phyloP scores from a whole-genome alignment of 2,113 vertebrate species.

The Myrmophylax atrothorax region DNA sequence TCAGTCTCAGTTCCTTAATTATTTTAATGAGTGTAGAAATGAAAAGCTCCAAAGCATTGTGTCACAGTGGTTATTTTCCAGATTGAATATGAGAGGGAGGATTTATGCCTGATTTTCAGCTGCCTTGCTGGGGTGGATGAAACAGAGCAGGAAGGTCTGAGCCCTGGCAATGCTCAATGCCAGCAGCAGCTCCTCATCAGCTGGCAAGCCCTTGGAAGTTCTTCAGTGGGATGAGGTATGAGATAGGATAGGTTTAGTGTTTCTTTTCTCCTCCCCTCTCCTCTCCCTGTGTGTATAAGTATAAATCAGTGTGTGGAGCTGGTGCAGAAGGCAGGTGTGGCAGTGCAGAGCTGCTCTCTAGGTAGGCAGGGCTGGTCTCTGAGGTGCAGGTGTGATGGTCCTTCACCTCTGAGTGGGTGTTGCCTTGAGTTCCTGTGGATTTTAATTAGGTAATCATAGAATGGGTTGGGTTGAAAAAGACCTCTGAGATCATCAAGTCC shows the following conservation, averaged over 20 bases:
- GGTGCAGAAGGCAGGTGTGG: rapidly evolving
- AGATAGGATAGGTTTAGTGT: background rate
- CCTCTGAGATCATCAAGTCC: too few relatives aligned
- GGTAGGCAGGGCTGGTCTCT: background rate
- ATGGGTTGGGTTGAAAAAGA: too few relatives aligned
- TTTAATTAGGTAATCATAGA: background rate
- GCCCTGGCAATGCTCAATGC: background rate
- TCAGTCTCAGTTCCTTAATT: constrained; percentile 47
- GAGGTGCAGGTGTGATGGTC: background rate
- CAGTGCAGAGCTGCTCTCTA: background rate
- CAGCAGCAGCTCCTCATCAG: background rate
- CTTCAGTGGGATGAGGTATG: background rate
- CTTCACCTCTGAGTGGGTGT: background rate
- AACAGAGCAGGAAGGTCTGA: background rate
- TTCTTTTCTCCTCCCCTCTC: background rate
- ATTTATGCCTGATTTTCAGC: background rate
- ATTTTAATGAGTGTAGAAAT: constrained; percentile 47
- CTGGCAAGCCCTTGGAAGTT: background rate
- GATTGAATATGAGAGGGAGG: background rate
- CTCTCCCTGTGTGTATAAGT: rapidly evolving
- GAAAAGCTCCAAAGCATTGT: constrained; percentile 18
- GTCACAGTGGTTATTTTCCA: background rate
- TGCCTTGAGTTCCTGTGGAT: background rate
- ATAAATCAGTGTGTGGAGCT: background rate
- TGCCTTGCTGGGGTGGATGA: background rate